Base-by-base conservation (phyloP, 2,113 vertebrate genomes). In the Hippocampus guttulatus region DNA sequence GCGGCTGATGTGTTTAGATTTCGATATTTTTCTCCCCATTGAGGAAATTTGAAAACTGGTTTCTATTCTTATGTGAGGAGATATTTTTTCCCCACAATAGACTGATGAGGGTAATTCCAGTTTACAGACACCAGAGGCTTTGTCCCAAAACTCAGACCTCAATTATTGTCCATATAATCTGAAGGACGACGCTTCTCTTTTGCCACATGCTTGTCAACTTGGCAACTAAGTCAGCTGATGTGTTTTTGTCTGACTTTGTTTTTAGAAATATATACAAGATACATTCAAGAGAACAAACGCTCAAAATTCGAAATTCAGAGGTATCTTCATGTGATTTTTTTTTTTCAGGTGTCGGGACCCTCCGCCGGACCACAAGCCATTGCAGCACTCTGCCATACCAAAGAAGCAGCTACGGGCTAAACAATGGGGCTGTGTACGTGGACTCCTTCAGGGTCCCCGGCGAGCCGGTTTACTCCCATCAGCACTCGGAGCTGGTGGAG, bases 321-420 rank as follows among this genome's bases (percentile, higher is more conserved):
- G 33, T 38, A 7, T 38, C 33, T 38, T 38, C 33, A 7, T 38
- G 5, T 38, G n/a, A 55, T 51, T 0, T 0, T 25, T 27, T 41
- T 10, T 21, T 27, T 9, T 18, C 75, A 93, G 91, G 90, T 64
- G 73, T 90, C 74, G 92, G 81, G 61, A 89, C 91, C 74, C 94
- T 98, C 51, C 96, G 95, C 75, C 93, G 96, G 71, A 91, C 95
- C 14, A 92, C 92, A 74, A 98, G 96, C 90, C 96, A 97, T 85
- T 94, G 96, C 51, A 94, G 95, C 91, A 95, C 95, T 15, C 92
- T 96, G 86, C 92, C 94, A 70, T 98, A 95, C 95, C 96, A 95
- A 94, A 95, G 96, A 93, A 96, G 91, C 85, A 92, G 91, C 85
- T 97, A 93, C 20, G 90, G 92, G 75, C 89, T 97, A 87, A 94